phyloP scores from a whole-genome alignment of 1,140 invertebrate genomes.

The Neodiprion lecontei region DNA sequence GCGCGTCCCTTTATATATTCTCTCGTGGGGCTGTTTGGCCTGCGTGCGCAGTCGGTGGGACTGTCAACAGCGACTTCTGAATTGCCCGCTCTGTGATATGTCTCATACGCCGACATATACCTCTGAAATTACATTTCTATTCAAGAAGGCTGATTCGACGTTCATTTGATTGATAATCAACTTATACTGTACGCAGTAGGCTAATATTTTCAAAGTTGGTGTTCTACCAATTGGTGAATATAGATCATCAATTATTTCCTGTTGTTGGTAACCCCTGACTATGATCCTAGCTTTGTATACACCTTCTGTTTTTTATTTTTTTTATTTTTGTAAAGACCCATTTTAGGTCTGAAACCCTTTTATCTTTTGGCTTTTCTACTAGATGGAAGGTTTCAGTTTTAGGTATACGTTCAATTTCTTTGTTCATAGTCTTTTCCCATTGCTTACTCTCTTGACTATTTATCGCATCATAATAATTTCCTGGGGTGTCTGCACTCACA shows the following conservation, averaged over 20 bases:
- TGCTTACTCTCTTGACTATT: background rate
- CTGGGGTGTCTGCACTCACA: conserved; percentile 42
- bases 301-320: background rate
- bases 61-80: no score
- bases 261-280: conserved; percentile 37
- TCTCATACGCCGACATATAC: conserved; percentile 15
- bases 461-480: conserved; percentile 18
- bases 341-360: conserved; percentile 11
- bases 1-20: no score
- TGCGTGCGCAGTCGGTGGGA: no score
- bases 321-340: conserved; percentile 11
- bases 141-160: conserved; percentile 29
- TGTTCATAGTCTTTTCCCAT: conserved; percentile 19
- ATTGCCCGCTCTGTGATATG: no score
- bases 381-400: conserved; percentile 34
- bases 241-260: conserved; percentile 11
- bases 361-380: conserved; percentile 5
- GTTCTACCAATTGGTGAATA: no score
- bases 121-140: conserved; percentile 25
- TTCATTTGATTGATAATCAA: conserved; percentile 30
- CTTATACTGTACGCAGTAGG: conserved; percentile 25
- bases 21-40: no score
- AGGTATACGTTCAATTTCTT: conserved; percentile 15
- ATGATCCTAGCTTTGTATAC: conserved; percentile 34
- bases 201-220: conserved; percentile 30